These are phyloP conservation scores for Podargus strigoides DNA, from an alignment of 2,797 vertebrate species.

Conservation along the genomic window DNA sequence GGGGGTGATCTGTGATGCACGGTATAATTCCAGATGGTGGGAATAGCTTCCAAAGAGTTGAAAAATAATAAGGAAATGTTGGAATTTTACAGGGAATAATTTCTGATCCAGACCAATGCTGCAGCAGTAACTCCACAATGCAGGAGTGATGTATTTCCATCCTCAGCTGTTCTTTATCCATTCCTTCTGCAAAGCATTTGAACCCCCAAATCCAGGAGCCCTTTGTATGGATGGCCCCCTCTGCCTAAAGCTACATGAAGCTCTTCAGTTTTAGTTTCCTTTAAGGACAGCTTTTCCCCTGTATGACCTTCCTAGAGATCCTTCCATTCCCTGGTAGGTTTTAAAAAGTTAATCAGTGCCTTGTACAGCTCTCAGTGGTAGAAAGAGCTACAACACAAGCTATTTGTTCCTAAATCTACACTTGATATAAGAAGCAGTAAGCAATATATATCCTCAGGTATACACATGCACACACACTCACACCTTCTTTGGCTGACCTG, in stretches of 20 bases:
- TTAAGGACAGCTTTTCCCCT: not conserved
- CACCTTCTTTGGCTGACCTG: conserved; percentile 29
- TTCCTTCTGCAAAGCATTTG: not conserved
- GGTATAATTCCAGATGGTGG: not conserved
- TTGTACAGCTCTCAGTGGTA: not conserved
- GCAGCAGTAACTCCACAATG: not conserved
- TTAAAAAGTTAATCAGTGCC: conserved; percentile 17
- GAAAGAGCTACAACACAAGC: not conserved
- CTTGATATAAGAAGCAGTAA: not conserved
- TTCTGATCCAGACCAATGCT: not conserved
- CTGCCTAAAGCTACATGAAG: not conserved
- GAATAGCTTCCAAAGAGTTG: not conserved
- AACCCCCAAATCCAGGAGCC: not conserved
- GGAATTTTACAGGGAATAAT: not conserved
- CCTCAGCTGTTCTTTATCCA: not conserved
- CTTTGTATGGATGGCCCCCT: rapidly evolving
- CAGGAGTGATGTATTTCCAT: not conserved
- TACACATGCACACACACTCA: not conserved
- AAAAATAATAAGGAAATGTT: not conserved
- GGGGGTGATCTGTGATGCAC: not conserved
- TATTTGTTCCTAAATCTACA: conserved; percentile 18
- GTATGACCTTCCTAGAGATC: not conserved
- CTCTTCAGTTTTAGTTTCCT: not conserved
- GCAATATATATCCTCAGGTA: not conserved
- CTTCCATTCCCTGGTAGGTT: not conserved